Conservation (phyloP, 2,113 vertebrate genomes). For the Grammomys surdaster region DNA sequence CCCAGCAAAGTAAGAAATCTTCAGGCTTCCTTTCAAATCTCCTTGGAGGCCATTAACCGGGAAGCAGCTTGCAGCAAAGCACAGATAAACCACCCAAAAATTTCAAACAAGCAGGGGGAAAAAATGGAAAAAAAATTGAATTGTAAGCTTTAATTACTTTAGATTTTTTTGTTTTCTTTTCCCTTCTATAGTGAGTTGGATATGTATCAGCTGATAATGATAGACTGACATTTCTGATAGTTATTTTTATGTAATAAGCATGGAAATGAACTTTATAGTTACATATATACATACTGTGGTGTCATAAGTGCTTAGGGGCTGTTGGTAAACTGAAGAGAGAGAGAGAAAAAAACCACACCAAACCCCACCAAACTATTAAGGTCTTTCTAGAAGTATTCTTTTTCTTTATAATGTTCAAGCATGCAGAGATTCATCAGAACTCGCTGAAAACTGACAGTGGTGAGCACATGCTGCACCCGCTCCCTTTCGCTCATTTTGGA, state of each 20-base stretch:
- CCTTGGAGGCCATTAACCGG: slow-evolving; percentile 92
- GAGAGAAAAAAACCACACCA: not conserved
- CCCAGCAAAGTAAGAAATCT: slow-evolving; percentile 85
- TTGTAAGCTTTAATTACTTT: slow-evolving; percentile 89
- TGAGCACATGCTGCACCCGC: slow-evolving; percentile 60
- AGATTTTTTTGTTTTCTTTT: slow-evolving; percentile 85
- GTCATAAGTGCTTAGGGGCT: slow-evolving; percentile 80
- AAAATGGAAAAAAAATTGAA: slow-evolving; percentile 71
- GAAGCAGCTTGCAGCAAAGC: slow-evolving; percentile 70
- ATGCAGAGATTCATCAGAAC: slow-evolving; percentile 64
- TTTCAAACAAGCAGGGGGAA: slow-evolving; percentile 73
- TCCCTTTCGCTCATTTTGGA: slow-evolving; percentile 65
- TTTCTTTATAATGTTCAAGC: slow-evolving; percentile 75
- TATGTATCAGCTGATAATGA: slow-evolving; percentile 84
- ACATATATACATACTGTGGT: slow-evolving; percentile 62
- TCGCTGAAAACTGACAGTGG: slow-evolving; percentile 67
- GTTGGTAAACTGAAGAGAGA: slow-evolving; percentile 78
- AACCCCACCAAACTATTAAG: slow-evolving; percentile 65
- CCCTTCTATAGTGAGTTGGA: slow-evolving; percentile 85
- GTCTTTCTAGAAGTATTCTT: slow-evolving; percentile 76
- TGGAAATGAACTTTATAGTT: slow-evolving; percentile 87
- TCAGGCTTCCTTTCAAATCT: slow-evolving; percentile 96
- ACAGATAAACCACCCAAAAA: slow-evolving; percentile 83
- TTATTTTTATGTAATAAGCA: slow-evolving; percentile 87
- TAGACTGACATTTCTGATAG: slow-evolving; percentile 87